Conservation (phyloP, 2,888 invertebrate species). For the Octodonta nipae region DNA sequence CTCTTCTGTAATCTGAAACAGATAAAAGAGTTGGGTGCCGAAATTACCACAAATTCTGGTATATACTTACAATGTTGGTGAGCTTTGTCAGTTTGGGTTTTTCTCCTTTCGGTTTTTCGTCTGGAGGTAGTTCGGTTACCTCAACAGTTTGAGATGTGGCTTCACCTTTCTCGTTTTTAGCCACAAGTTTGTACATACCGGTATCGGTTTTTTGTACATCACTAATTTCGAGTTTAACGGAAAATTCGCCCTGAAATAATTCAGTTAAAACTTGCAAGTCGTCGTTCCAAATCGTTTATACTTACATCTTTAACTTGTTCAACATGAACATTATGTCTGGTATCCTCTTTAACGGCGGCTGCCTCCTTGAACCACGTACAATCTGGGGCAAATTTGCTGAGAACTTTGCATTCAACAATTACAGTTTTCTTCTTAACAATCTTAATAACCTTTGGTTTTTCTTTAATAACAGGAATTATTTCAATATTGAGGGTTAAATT, state of each 20-base stretch:
- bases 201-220: slow-evolving; percentile 69
- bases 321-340: slow-evolving; percentile 60
- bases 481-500: slow-evolving; percentile 95
- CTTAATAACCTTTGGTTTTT: slow-evolving; percentile 81
- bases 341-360: slow-evolving; percentile 61
- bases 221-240: slow-evolving; percentile 79
- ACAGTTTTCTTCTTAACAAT: slow-evolving; percentile 85
- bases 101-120: slow-evolving; percentile 59
- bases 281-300: not conserved
- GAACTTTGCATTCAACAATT: slow-evolving; percentile 84
- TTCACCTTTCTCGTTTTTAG: slow-evolving; percentile 86
- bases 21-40: not conserved
- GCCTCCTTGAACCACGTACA: slow-evolving; percentile 89
- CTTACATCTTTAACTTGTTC: slow-evolving; percentile 67
- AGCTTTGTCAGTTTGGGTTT: slow-evolving; percentile 71
- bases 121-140: slow-evolving; percentile 68
- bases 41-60: not conserved
- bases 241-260: slow-evolving; percentile 63
- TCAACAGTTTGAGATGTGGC: slow-evolving; percentile 79
- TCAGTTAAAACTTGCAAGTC: not conserved
- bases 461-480: slow-evolving; percentile 89
- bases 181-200: slow-evolving; percentile 79
- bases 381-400: slow-evolving; percentile 84
- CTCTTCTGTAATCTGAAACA: slow-evolving; percentile 48
- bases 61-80: slow-evolving; percentile 53